Percentiles rank a stretch among this genome's conserved stretches.
These are phyloP conservation scores for Lycocorax pyrrhopterus DNA, from an alignment of 2,113 vertebrate species.

Conservation along the genomic window DNA sequence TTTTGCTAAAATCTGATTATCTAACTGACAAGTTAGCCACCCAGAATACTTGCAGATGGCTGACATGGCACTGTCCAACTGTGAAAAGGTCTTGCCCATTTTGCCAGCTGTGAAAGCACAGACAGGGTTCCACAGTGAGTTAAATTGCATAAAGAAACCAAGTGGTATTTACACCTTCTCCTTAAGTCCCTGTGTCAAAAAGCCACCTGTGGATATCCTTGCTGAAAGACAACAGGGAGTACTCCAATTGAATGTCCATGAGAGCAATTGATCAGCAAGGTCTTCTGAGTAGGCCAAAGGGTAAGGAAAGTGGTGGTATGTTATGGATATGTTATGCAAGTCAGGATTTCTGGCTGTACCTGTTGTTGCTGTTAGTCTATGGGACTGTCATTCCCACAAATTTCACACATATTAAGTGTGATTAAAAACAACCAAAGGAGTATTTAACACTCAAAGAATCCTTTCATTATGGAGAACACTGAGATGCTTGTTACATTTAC, in stretches of 20 bases:
- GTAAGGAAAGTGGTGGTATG: not conserved
- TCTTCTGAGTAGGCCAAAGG: not conserved
- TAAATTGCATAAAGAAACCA: not conserved
- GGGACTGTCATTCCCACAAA: conserved; percentile 20
- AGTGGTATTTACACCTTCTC: not conserved
- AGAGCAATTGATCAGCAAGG: not conserved
- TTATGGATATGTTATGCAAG: not conserved
- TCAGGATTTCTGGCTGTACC: conserved; percentile 27
- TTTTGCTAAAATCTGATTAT: not conserved
- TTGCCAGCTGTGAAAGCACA: not conserved
- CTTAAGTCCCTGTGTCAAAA: not conserved
- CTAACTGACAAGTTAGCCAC: not conserved
- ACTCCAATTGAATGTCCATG: not conserved
- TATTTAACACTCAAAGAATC: conserved; percentile 49
- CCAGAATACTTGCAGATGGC: not conserved
- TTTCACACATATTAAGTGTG: conserved; percentile 33
- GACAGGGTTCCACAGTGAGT: not conserved
- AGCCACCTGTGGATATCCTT: not conserved
- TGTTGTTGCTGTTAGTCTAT: conserved; percentile 24
- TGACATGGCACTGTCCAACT: not conserved
- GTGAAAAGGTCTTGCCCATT: not conserved
- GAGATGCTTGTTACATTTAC: conserved; percentile 42
- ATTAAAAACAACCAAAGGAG: conserved; percentile 51
- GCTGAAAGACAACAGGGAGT: not conserved
- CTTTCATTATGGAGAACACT: conserved; percentile 57